Evolutionary conservation across 2,797 vertebrate species (phyloP), one percentile per base, ranked within the genome.

Genomic region (Onychomys leucogaster): DNA sequence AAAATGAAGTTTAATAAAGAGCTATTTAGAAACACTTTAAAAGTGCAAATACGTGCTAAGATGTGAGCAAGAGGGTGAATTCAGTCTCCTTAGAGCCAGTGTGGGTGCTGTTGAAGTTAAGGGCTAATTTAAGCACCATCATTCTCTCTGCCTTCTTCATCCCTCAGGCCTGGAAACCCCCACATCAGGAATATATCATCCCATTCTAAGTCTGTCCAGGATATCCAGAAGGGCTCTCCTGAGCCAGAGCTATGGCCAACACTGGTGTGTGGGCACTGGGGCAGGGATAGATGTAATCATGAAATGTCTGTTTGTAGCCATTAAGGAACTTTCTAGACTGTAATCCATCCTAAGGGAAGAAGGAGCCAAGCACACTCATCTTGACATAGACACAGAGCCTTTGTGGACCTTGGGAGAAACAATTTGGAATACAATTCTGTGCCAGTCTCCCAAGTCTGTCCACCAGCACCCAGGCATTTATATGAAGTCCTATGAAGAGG

Each of bases 1-100:
- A 96, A 97, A 95, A 93, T n/a, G 29, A 81, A 88, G 59, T 65
- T 73, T 49, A 63, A 6, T 80, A 37, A 78, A 89, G 86, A 85
- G 6, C 17, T 65, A 90, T 92, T 88, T 32, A 85, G 27, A 88
- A 37, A 17, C 46, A 69, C n/a, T 78, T 92, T 49, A 65, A 88
- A 94, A 77, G 77, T 17, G 61, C 59, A 37, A 55, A 61, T n/a
- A 17, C 11, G 4, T 1, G 21, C n/a, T 93, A 59, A 88, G 41
- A 82, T 41, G 81, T 90, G 21, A 77, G 61, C 29, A 55, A 65
- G 4, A 65, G 57, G 80, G 29, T 13, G 63, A 17, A 41, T 76
- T 87, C 34, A n/a, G 41, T 55, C 67, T 69, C 13, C 29, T 81
- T 46, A 9, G 9, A 75, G 19, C 43, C 27, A 27, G 27, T 23